phyloP scores from a whole-genome alignment of 1,140 invertebrate species.

The Tetramorium alpestre region DNA sequence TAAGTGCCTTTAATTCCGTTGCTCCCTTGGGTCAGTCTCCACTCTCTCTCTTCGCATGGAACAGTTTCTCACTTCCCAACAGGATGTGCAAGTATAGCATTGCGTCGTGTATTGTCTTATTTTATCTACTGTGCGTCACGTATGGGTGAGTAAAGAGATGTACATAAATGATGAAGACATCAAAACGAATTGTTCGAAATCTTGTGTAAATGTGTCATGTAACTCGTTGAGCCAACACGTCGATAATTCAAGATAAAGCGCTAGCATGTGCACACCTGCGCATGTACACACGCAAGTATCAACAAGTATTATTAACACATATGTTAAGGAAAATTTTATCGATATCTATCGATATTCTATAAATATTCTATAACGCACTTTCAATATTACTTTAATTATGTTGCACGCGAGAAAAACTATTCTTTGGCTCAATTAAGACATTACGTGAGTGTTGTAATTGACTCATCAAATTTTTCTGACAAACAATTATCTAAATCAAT shows the following conservation, averaged over 20 bases:
- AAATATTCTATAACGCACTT: neutral
- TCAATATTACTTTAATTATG: neutral
- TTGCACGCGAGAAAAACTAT: neutral
- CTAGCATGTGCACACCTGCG: neutral
- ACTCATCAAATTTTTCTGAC: neutral
- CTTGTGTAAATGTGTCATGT: conserved; percentile 18
- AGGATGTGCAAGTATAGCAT: conserved; percentile 20
- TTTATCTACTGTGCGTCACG: conserved; percentile 21
- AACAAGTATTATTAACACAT: neutral
- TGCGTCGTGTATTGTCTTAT: neutral
- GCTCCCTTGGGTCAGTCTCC: neutral
- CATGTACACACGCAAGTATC: neutral
- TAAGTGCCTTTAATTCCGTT: neutral
- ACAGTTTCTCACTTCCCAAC: neutral
- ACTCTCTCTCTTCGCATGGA: neutral
- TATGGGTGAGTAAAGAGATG: neutral
- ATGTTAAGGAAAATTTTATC: neutral
- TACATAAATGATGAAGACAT: neutral
- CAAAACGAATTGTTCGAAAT: conserved; percentile 3
- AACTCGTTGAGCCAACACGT: neutral
- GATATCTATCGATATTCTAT: neutral
- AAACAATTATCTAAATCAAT: neutral
- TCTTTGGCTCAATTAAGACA: neutral
- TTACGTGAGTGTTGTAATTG: too few relatives aligned
- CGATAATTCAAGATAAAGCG: neutral